Evolutionary conservation across 92 coral and sea anemone genomes (phyloP).

Genomic region (Epizoanthus rinbou): DNA sequence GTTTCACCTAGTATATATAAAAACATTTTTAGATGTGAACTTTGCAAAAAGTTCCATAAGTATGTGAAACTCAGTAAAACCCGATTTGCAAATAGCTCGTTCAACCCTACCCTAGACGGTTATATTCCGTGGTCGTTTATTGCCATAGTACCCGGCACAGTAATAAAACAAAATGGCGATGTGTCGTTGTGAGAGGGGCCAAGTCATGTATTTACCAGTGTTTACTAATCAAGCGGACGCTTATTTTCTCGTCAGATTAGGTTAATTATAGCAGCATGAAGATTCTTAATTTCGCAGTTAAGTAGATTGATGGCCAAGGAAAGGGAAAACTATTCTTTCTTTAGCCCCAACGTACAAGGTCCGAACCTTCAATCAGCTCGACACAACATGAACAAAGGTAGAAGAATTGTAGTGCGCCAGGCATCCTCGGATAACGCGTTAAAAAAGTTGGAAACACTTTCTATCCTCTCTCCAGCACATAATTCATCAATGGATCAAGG

Average conservation of each 20-base stretch:
- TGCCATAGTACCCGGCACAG: too few relatives aligned
- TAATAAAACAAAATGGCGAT: constrained; percentile 45
- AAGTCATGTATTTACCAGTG: background rate
- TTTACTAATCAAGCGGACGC: background rate
- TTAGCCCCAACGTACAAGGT: constrained; percentile 64
- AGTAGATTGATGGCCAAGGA: constrained; percentile 25
- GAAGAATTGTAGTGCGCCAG: constrained; percentile 36
- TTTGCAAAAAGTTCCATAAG: too few relatives aligned
- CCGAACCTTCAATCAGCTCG: constrained; percentile 44
- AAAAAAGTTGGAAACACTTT: constrained; percentile 52
- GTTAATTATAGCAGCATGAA: constrained; percentile 4
- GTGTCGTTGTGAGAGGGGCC: background rate
- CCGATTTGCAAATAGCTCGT: background rate
- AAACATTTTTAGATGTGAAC: too few relatives aligned
- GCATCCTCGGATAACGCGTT: constrained; percentile 57
- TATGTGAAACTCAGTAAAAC: background rate
- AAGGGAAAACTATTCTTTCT: constrained; percentile 80
- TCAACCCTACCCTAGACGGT: background rate
- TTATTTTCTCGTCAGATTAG: background rate
- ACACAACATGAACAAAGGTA: constrained; percentile 41
- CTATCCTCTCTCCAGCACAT: constrained; percentile 52
- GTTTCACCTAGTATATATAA: too few relatives aligned
- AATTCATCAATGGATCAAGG: constrained; percentile 34
- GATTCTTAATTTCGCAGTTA: background rate
- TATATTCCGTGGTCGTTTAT: constrained; percentile 4